These are phyloP conservation scores for Acrocephalus arundinaceus DNA, from an alignment of 2,113 vertebrate genomes.

Conservation along the genomic window DNA sequence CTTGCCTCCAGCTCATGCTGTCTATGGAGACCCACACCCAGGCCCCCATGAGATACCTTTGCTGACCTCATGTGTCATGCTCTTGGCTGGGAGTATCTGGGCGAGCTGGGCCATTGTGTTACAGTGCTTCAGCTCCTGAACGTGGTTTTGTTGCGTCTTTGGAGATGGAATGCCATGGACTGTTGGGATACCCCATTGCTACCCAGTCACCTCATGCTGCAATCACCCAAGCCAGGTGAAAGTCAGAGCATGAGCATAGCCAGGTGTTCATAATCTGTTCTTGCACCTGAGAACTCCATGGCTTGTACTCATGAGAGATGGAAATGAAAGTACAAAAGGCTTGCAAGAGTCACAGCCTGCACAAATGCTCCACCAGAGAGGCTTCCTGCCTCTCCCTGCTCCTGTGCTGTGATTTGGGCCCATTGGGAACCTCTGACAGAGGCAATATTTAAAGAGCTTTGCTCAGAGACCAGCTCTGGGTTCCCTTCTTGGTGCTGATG, in stretches of 20 bases:
- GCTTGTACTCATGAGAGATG: not conserved
- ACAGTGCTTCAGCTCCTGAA: not conserved
- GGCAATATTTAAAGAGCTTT: not conserved
- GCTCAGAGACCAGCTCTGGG: not conserved
- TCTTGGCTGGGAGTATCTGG: not conserved
- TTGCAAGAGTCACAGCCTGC: not conserved
- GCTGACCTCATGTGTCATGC: not conserved
- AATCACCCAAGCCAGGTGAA: not conserved
- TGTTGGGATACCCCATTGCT: not conserved
- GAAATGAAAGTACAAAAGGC: not conserved
- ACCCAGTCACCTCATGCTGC: not conserved
- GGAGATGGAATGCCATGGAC: not conserved
- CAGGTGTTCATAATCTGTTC: not conserved
- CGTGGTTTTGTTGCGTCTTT: not conserved
- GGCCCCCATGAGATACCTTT: not conserved
- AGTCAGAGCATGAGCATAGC: not conserved
- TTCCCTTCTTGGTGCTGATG: not conserved
- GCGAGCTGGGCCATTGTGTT: not conserved
- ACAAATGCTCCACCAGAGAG: not conserved
- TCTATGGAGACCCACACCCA: not conserved
- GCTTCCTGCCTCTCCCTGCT: not conserved
- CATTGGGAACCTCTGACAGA: not conserved
- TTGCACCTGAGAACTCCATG: not conserved
- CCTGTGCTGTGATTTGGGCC: not conserved
- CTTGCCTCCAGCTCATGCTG: fast-evolving